phyloP scores from a whole-genome alignment of 2,888 invertebrate species.

The Spodoptera exigua region DNA sequence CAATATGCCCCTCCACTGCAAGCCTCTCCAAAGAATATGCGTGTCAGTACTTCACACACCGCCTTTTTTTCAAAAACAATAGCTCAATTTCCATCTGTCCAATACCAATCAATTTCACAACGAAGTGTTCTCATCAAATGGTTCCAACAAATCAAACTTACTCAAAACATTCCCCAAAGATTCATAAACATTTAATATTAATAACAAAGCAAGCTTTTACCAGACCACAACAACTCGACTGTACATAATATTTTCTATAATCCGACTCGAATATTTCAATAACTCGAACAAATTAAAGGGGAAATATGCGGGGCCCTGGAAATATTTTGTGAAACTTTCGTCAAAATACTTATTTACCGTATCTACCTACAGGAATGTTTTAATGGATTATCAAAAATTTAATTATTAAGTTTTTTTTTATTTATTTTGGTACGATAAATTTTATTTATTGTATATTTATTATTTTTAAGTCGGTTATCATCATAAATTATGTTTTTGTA shows the following conservation, averaged over 20 bases:
- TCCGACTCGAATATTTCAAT: conserved; percentile 58
- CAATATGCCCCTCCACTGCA: too few species aligned
- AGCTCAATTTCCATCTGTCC: neutral
- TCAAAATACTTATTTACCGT: conserved; percentile 39
- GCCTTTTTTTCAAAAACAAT: too few species aligned
- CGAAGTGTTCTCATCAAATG: conserved; percentile 32
- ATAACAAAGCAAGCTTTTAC: conserved; percentile 33
- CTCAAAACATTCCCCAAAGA: conserved; percentile 17
- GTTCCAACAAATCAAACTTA: conserved; percentile 6
- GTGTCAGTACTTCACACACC: too few species aligned
- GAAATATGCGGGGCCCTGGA: conserved; percentile 55
- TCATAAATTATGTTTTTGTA: too few species aligned
- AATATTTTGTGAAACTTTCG: conserved; percentile 54
- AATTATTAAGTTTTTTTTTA: conserved; percentile 22
- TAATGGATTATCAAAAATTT: conserved; percentile 35
- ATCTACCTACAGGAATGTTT: conserved; percentile 41
- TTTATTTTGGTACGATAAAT: too few species aligned
- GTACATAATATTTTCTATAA: conserved; percentile 41
- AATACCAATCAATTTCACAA: conserved; percentile 3
- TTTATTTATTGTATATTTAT: too few species aligned
- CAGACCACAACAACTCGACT: conserved; percentile 46
- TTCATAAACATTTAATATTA: conserved; percentile 27
- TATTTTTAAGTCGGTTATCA: too few species aligned
- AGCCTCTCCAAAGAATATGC: too few species aligned
- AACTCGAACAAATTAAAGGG: conserved; percentile 45